phyloP scores from a whole-genome alignment of 2,113 vertebrate genomes.

The Cryptoleucopteryx plumbea region DNA sequence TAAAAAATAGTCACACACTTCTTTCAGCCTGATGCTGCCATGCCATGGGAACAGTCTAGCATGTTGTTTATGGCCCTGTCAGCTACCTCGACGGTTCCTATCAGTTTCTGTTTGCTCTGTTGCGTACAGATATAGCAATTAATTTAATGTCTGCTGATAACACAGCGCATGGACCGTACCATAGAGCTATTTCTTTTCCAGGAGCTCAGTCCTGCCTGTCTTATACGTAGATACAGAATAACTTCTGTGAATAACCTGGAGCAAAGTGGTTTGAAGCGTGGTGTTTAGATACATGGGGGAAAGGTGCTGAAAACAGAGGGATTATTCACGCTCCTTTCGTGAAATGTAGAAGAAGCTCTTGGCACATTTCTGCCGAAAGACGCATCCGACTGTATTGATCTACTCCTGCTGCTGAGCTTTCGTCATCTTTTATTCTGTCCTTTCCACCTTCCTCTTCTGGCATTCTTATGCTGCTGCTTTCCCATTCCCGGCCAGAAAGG shows the following conservation, averaged over 20 bases:
- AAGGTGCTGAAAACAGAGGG: not conserved
- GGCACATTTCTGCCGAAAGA: not conserved
- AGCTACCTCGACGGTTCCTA: fast-evolving
- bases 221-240: not conserved
- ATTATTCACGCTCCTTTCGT: not conserved
- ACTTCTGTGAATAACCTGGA: not conserved
- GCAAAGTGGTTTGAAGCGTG: not conserved
- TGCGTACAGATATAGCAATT: not conserved
- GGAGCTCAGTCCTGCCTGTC: not conserved
- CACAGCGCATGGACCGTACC: not conserved
- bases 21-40: not conserved
- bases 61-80: not conserved
- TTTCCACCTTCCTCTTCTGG: not conserved
- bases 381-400: fast-evolving
- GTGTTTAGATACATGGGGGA: not conserved
- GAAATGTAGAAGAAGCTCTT: not conserved
- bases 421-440: not conserved
- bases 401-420: not conserved
- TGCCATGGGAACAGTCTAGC: not conserved
- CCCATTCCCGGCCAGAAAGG: not conserved
- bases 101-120: not conserved
- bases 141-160: not conserved
- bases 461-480: not conserved
- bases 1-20: not conserved
- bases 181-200: not conserved